Percentiles rank a stretch among this genome's conserved stretches.
Conservation (phyloP, 92 coral and sea anemone species). For the Isaurus tuberculatus region DNA sequence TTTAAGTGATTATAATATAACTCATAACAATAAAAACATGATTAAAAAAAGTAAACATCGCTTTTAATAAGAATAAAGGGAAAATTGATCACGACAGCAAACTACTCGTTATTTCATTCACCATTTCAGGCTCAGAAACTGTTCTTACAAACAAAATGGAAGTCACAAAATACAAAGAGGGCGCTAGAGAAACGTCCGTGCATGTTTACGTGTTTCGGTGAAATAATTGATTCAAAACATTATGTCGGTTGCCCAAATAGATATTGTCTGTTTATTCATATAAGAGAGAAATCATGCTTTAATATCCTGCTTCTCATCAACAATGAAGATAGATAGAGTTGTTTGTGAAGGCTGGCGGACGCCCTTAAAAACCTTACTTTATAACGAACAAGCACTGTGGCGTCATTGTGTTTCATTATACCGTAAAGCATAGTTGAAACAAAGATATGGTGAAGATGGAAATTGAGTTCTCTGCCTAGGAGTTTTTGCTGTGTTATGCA, state of each 20-base stretch:
- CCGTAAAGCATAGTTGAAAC: too few relatives aligned
- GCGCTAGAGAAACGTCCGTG: not conserved
- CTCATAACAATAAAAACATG: slow-evolving; percentile 1
- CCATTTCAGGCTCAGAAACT: not conserved
- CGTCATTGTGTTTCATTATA: not conserved
- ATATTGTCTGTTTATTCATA: slow-evolving; percentile 28
- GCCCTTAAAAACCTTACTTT: not conserved
- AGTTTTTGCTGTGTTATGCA: too few relatives aligned
- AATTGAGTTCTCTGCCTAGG: too few relatives aligned
- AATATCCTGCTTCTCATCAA: not conserved
- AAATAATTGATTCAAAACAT: slow-evolving; percentile 19
- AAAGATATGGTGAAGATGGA: too few relatives aligned
- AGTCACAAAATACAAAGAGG: not conserved
- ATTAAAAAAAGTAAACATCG: slow-evolving; percentile 27
- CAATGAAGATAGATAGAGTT: not conserved
- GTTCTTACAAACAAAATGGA: not conserved
- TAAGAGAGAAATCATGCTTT: slow-evolving; percentile 26
- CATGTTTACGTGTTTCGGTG: not conserved
- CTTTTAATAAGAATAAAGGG: slow-evolving; percentile 13
- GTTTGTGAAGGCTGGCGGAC: slow-evolving; percentile 13
- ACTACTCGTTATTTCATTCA: not conserved
- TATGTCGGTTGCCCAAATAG: slow-evolving; percentile 17
- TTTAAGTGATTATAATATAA: slow-evolving; percentile 10
- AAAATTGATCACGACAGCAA: not conserved
- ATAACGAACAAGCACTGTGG: not conserved